Conservation (phyloP, 2,888 invertebrate species). For the Branchinecta sandiegonensis region DNA sequence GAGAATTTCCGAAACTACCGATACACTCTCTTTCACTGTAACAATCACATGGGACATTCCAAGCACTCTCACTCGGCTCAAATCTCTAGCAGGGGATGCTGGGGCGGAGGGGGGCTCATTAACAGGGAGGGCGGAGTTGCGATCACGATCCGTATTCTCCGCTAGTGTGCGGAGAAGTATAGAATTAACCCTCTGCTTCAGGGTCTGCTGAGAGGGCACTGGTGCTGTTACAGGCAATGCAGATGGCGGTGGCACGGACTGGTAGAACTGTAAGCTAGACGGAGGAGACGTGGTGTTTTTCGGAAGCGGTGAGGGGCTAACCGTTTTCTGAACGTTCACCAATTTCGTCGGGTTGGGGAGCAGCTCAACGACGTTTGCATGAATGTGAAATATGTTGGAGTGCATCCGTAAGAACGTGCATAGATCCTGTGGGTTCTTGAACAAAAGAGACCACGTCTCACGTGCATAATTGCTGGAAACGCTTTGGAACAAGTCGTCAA, state of each 20-base stretch:
- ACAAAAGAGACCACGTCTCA: slow-evolving; percentile 56
- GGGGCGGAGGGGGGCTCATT: slow-evolving; percentile 17
- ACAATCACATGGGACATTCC: slow-evolving; percentile 68
- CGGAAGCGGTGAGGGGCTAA: background rate
- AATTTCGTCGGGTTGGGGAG: slow-evolving; percentile 21
- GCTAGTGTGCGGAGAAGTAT: slow-evolving; percentile 76
- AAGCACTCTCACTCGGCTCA: slow-evolving; percentile 34
- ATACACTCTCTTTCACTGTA: slow-evolving; percentile 57
- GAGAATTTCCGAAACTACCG: slow-evolving; percentile 42
- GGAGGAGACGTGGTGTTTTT: slow-evolving; percentile 23
- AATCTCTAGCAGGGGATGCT: slow-evolving; percentile 24
- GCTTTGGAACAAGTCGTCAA: slow-evolving; percentile 66
- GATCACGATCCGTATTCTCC: slow-evolving; percentile 57
- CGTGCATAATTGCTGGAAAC: slow-evolving; percentile 22
- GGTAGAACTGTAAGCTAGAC: background rate
- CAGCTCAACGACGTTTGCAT: slow-evolving; percentile 23
- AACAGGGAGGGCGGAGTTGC: slow-evolving; percentile 23
- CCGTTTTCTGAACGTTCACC: background rate
- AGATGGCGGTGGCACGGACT: slow-evolving; percentile 23
- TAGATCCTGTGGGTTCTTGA: slow-evolving; percentile 77
- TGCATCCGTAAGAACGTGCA: slow-evolving; percentile 81
- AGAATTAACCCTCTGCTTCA: slow-evolving; percentile 75
- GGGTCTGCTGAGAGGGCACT: slow-evolving; percentile 46
- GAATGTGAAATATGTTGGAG: slow-evolving; percentile 80
- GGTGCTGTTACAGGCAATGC: slow-evolving; percentile 27